Percentiles rank a stretch among this genome's conserved stretches.
These are phyloP conservation scores for Cydia amplana DNA, from an alignment of 1,140 invertebrate species.

Conservation along the genomic window DNA sequence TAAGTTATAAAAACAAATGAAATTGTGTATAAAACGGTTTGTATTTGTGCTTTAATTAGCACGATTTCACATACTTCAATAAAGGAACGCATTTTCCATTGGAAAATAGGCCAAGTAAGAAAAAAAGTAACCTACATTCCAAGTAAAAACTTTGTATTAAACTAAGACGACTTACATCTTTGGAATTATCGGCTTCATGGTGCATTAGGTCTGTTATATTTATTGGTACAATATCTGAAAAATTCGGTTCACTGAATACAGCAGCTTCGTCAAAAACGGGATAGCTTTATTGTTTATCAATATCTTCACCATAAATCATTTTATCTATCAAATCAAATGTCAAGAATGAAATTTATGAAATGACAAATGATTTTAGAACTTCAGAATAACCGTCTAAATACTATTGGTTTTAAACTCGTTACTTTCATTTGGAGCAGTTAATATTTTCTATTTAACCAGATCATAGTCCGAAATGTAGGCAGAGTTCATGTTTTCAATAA, in stretches of 20 bases:
- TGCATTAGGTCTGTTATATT: background rate
- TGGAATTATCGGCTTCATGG: background rate
- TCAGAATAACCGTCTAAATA: background rate
- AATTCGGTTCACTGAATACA: background rate
- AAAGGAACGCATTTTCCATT: background rate
- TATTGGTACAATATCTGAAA: background rate
- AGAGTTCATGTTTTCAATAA: too few species aligned
- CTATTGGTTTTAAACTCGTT: background rate
- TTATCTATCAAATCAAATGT: background rate
- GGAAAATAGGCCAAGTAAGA: background rate
- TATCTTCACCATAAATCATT: background rate
- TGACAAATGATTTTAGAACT: background rate
- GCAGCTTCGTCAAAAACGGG: background rate
- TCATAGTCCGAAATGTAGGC: too few species aligned
- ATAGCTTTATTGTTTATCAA: conserved; percentile 1
- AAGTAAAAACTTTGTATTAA: background rate
- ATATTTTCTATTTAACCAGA: background rate
- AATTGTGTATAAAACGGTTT: too few species aligned
- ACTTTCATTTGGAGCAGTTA: background rate
- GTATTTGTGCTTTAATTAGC: too few species aligned
- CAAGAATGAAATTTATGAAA: background rate
- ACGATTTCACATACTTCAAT: too few species aligned
- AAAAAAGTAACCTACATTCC: background rate
- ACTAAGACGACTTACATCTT: background rate
- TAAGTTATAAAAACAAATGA: too few species aligned